Conservation (phyloP, 2,797 vertebrate genomes). For the Hydrophis major region DNA sequence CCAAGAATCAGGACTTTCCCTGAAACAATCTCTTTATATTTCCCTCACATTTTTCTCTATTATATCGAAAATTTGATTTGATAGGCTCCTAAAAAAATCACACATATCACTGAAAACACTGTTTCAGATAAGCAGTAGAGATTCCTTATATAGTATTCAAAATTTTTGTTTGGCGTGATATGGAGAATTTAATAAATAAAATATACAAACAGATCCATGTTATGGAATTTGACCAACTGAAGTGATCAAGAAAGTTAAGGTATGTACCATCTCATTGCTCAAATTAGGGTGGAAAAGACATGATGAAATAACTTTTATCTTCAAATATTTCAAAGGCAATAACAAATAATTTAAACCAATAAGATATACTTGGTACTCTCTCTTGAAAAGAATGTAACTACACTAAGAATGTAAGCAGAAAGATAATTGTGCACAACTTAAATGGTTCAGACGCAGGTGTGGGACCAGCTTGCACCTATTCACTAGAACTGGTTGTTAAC, state of each 20-base stretch:
- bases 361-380: neutral
- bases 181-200: neutral
- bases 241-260: neutral
- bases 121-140: neutral
- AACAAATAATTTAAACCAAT: neutral
- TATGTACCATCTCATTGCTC: neutral
- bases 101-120: neutral
- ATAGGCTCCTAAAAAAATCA: neutral
- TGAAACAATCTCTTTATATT: neutral
- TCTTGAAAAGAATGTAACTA: neutral
- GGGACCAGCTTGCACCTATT: too few species aligned
- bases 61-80: neutral
- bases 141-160: neutral
- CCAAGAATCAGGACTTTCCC: neutral
- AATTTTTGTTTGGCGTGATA: neutral
- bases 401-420: neutral
- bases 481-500: too few species aligned
- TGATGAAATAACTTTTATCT: neutral
- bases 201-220: accelerated
- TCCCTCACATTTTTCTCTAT: neutral
- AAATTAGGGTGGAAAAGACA: neutral
- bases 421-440: neutral
- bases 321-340: neutral
- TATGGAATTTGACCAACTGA: neutral
- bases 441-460: neutral